These are phyloP conservation scores for Papilio helenus DNA, from an alignment of 1,140 invertebrate genomes.

Conservation along the genomic window DNA sequence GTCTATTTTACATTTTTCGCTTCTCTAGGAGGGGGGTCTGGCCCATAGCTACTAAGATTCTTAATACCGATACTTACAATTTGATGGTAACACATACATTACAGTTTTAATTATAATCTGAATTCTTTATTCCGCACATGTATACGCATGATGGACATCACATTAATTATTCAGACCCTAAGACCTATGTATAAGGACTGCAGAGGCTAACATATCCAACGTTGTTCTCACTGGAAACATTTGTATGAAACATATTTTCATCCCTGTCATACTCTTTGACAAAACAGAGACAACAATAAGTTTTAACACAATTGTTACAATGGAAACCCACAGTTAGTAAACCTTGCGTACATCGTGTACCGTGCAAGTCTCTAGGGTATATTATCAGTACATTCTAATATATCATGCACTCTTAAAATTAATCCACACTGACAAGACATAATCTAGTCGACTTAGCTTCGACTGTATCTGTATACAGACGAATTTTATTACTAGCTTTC, in stretches of 20 bases:
- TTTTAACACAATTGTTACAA: too few species aligned
- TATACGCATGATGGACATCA: background rate
- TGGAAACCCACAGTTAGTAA: background rate
- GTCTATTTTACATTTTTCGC: too few species aligned
- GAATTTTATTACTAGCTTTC: background rate
- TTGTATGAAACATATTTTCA: too few species aligned
- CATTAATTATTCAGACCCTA: constrained; percentile 7
- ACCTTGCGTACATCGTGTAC: background rate
- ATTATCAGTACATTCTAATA: background rate
- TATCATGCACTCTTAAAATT: background rate
- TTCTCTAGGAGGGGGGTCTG: too few species aligned
- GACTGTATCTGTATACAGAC: background rate
- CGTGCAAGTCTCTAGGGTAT: background rate
- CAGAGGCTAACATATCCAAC: background rate
- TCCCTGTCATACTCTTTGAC: too few species aligned
- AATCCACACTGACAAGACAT: background rate
- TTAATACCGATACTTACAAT: background rate
- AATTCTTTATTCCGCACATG: constrained; percentile 2
- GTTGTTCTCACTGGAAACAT: too few species aligned
- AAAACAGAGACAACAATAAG: too few species aligned
- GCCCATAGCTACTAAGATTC: background rate
- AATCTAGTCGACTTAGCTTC: background rate
- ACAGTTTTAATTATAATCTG: background rate
- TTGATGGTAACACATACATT: background rate
- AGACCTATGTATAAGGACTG: background rate